A percentile compares a stretch with the other conserved stretches of the same genome.
These are phyloP conservation scores for Meteorus sp. DNA, from an alignment of 1,140 invertebrate species.

Conservation along the genomic window DNA sequence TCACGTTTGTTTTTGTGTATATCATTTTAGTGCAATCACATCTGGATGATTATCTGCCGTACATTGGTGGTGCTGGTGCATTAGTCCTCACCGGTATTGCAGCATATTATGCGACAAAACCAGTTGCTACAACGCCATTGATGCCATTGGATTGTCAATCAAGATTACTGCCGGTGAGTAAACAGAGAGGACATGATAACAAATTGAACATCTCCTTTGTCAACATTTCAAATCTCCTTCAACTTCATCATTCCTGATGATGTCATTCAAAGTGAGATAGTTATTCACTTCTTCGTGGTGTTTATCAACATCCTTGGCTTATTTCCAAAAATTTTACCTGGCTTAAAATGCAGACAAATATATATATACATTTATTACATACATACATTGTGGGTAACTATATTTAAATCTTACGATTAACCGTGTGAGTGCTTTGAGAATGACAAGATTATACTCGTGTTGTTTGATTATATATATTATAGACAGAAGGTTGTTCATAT, in stretches of 20 bases:
- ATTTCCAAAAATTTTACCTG: conserved; percentile 1
- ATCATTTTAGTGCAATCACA: conserved; percentile 46
- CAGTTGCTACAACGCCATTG: conserved; percentile 72
- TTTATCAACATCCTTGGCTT: conserved; percentile 18
- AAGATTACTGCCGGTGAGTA: conserved; percentile 66
- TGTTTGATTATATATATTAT: too few relatives aligned
- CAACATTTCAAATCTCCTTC: neutral
- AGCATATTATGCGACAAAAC: conserved; percentile 71
- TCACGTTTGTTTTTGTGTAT: too few relatives aligned
- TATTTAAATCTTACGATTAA: conserved; percentile 21
- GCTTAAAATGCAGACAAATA: too few relatives aligned
- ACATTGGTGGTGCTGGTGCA: conserved; percentile 74
- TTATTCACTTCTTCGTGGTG: too few relatives aligned
- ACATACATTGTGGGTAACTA: too few relatives aligned
- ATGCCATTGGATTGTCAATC: conserved; percentile 76
- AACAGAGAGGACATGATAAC: conserved; percentile 17
- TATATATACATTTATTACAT: too few relatives aligned
- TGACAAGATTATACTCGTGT: too few relatives aligned
- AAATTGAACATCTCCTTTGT: neutral
- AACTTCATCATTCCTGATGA: too few relatives aligned
- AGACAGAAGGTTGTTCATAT: too few relatives aligned
- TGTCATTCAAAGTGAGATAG: too few relatives aligned
- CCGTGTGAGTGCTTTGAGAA: neutral
- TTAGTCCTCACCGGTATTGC: conserved; percentile 74
- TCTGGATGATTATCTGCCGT: conserved; percentile 74